Percentiles rank a stretch among this genome's conserved stretches.
phyloP scores from a whole-genome alignment of 2,113 vertebrate species.

The Chamaetylas fuelleborni region DNA sequence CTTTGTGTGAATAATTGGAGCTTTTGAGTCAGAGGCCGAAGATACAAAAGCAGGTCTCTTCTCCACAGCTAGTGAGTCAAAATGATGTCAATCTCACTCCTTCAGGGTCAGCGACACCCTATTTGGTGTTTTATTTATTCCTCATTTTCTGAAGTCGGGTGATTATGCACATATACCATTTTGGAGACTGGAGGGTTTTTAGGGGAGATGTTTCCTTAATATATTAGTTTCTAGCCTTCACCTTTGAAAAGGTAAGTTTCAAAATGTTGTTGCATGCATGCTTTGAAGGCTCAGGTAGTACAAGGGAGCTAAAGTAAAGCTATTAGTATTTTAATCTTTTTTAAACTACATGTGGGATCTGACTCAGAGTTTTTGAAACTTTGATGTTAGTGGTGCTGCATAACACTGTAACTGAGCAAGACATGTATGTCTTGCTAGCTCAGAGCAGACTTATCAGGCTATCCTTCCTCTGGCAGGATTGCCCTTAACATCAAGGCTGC shows the following conservation, averaged over 20 bases:
- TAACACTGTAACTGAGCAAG: neutral
- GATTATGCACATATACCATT: neutral
- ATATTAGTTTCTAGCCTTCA: neutral
- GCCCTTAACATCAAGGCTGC: neutral
- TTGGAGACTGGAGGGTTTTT: neutral
- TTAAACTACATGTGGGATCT: neutral
- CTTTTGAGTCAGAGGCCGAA: slow-evolving; percentile 29
- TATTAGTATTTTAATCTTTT: neutral
- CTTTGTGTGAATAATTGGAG: neutral
- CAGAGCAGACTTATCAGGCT: neutral
- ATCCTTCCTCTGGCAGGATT: neutral
- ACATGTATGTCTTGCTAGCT: neutral
- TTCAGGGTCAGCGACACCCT: neutral
- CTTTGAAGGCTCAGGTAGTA: neutral
- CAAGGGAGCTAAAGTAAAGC: neutral
- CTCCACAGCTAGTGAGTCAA: slow-evolving; percentile 2
- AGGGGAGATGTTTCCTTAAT: neutral
- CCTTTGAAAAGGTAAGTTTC: neutral
- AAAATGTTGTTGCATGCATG: neutral
- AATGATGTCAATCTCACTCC: neutral
- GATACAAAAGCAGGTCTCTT: slow-evolving; percentile 9
- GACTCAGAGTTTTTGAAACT: neutral
- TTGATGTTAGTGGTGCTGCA: neutral
- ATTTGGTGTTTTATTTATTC: neutral
- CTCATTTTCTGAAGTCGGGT: neutral